Evolutionary conservation across 2,888 invertebrate genomes (phyloP), one percentile per base, ranked within the genome.

Genomic region (Sinohyriopsis cumingii): DNA sequence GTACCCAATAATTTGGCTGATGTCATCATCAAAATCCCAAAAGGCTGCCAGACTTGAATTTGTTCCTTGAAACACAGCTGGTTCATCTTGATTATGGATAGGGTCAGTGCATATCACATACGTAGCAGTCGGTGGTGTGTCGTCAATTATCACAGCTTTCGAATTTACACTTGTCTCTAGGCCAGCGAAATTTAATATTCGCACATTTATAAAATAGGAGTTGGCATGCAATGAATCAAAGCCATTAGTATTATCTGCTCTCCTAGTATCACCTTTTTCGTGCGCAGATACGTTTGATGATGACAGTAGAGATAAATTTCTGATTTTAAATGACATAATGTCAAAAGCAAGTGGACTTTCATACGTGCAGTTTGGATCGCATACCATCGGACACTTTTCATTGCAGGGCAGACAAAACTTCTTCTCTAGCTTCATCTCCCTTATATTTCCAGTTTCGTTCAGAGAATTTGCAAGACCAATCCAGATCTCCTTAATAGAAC

Each of bases 61-160:
- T n/a, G 80, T 78, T 9, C 83, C 83, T n/a, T 78, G 69, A 53
- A 72, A 76, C 1, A 63, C n/a, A 12, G 78, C 69, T 1, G 79
- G 79, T 67, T 79, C 79, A 62, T 83, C 81, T 54, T 69, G 65
- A n/a, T 76, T 78, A 57, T 80, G 73, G 0, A 73, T 67, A 9
- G 84, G 84, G 62, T 83, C 80, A 9, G 79, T 62, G 65, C 84
- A 84, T 64, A 71, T 72, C 22, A 84, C 75, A 59, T 76, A 81
- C 4, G 74, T 71, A 59, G 77, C 69, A 12, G 45, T 28, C 12
- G 84, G 82, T 15, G 82, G 81, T 7, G 82, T 77, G 1, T 71
- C 67, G 67, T 84, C 84, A 12, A 82, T 67, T 63, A 80, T 76
- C 20, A 84, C 70, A 15, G 71, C 82, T 24, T 80, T 76, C 1